Conservation (phyloP, 2,113 vertebrate species). For the Protobothrops mucrosquamatus region DNA sequence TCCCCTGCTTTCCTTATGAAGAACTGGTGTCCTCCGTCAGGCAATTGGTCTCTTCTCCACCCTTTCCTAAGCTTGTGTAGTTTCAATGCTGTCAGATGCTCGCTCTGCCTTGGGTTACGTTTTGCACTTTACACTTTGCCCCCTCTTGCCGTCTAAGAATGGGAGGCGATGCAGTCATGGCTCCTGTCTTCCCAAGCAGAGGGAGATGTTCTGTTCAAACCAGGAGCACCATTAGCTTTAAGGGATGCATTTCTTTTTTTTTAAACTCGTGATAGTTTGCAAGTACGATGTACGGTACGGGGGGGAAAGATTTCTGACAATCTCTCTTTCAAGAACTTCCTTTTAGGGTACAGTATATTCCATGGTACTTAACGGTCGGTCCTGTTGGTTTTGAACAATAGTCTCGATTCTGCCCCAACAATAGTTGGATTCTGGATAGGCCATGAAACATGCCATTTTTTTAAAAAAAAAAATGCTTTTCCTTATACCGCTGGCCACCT, state of each 20-base stretch:
- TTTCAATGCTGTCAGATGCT: neutral
- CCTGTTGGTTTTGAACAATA: neutral
- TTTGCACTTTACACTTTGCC: constrained; percentile 1
- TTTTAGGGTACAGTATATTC: neutral
- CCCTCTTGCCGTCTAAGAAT: neutral
- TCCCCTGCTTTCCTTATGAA: neutral
- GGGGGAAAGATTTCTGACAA: neutral
- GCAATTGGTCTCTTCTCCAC: too few relatives aligned
- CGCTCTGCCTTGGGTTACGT: neutral
- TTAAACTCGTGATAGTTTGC: neutral
- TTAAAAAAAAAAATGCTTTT: neutral
- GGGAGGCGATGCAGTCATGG: too few relatives aligned
- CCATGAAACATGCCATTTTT: neutral
- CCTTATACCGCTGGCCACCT: neutral
- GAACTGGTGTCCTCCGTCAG: neutral
- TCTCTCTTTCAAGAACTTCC: neutral
- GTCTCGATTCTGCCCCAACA: neutral
- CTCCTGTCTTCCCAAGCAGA: neutral
- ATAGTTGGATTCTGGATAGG: neutral
- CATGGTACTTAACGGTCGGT: neutral
- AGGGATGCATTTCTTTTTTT: neutral
- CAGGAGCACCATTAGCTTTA: neutral
- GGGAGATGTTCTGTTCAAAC: neutral
- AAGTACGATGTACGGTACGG: neutral
- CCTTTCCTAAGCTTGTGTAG: neutral